A percentile compares a stretch with the other conserved stretches of the same genome.
These are phyloP conservation scores for Drosophila incognita DNA, from an alignment of 2,888 invertebrate genomes.

Conservation along the genomic window DNA sequence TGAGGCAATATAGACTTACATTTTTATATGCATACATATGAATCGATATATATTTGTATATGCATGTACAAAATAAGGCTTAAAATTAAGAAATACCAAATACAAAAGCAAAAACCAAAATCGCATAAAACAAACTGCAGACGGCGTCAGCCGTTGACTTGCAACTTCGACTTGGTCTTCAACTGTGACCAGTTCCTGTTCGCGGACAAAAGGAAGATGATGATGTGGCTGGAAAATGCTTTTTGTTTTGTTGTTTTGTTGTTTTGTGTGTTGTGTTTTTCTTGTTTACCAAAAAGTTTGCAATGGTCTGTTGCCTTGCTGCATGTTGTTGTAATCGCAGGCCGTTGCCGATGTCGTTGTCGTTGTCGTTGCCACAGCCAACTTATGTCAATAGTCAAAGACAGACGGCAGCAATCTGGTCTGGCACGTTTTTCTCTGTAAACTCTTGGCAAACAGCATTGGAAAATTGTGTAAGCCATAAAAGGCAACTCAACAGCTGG, in stretches of 20 bases:
- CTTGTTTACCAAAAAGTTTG: constrained; percentile 47
- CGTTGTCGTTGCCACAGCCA: constrained; percentile 49
- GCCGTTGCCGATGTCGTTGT: constrained; percentile 45
- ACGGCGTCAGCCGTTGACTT: constrained; percentile 27
- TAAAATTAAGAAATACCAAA: constrained; percentile 67
- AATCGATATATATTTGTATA: neutral
- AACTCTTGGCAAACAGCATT: constrained; percentile 20
- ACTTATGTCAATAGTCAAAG: constrained; percentile 71
- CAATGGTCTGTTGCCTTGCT: constrained; percentile 43
- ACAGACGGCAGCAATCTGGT: constrained; percentile 67
- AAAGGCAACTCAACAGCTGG: constrained; percentile 61
- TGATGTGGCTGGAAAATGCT: constrained; percentile 58
- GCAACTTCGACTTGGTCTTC: constrained; percentile 40
- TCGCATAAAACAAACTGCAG: constrained; percentile 64
- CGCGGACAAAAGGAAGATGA: constrained; percentile 78
- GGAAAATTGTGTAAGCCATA: constrained; percentile 60
- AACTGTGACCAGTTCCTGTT: constrained; percentile 75
- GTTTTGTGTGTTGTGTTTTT: constrained; percentile 33
- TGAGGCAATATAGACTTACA: constrained; percentile 48
- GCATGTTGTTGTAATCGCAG: constrained; percentile 59
- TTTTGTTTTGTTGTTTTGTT: constrained; percentile 26
- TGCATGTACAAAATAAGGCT: constrained; percentile 43
- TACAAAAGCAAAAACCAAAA: constrained; percentile 46
- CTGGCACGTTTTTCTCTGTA: constrained; percentile 60
- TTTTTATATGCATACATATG: constrained; percentile 9